Conservation (phyloP, 2,888 invertebrate species). For the Aphodius sticticus region DNA sequence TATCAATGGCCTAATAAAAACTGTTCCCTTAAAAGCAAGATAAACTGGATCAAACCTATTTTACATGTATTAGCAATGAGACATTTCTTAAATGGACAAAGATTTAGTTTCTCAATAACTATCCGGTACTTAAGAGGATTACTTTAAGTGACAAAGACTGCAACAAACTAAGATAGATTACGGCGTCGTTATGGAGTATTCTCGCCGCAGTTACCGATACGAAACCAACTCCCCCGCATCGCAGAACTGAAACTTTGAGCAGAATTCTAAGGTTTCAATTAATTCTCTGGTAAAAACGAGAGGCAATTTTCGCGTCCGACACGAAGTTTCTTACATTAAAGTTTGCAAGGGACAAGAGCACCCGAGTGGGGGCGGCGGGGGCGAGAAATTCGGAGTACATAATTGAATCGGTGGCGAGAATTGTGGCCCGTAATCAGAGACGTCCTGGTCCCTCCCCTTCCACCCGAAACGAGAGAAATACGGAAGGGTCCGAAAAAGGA, state of each 20-base stretch:
- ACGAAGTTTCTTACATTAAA: not conserved
- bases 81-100: too few relatives aligned
- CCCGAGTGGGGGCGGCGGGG: not conserved
- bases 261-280: constrained; percentile 4
- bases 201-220: not conserved
- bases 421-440: constrained; percentile 50
- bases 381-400: constrained; percentile 48
- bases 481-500: constrained; percentile 12
- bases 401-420: constrained; percentile 50
- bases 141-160: too few relatives aligned
- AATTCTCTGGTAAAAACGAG: constrained; percentile 4
- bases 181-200: not conserved
- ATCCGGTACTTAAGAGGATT: too few relatives aligned
- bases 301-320: not conserved
- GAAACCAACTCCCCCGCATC: not conserved
- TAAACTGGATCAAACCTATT: too few relatives aligned
- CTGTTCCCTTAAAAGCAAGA: too few relatives aligned
- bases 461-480: not conserved
- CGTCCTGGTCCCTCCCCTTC: not conserved
- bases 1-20: too few relatives aligned
- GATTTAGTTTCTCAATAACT: too few relatives aligned
- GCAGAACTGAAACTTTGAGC: not conserved
- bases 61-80: too few relatives aligned
- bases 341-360: not conserved
- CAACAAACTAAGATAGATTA: not conserved